These are phyloP conservation scores for Gortyna flavago DNA, from an alignment of 2,888 invertebrate species.

Conservation along the genomic window DNA sequence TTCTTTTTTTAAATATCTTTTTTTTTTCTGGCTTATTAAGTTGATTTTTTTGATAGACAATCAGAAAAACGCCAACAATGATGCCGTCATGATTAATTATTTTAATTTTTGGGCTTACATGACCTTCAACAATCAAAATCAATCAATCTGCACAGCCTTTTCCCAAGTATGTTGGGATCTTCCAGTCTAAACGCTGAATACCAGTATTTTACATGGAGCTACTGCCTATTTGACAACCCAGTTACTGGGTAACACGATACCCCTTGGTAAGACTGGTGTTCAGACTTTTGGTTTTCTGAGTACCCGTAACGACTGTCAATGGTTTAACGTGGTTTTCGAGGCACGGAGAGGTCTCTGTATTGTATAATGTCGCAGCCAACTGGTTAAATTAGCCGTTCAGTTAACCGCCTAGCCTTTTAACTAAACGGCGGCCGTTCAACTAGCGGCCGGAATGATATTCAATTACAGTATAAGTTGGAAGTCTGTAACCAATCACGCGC, in stretches of 20 bases:
- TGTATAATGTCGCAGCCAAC: too few relatives aligned
- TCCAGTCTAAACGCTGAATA: not conserved
- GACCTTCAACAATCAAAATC: not conserved
- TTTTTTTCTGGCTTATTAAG: not conserved
- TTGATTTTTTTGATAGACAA: not conserved
- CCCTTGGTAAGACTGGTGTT: not conserved
- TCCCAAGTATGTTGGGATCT: not conserved
- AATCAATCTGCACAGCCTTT: not conserved
- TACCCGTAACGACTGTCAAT: not conserved
- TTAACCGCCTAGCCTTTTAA: too few relatives aligned
- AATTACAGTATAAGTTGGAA: too few relatives aligned
- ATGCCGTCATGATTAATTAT: not conserved
- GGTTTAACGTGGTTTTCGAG: not conserved
- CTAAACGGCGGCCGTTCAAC: too few relatives aligned
- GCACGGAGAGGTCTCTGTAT: not conserved
- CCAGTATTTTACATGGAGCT: not conserved
- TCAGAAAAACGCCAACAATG: not conserved
- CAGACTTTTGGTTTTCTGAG: not conserved
- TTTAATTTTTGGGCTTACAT: not conserved
- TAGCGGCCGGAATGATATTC: too few relatives aligned
- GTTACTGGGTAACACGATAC: not conserved
- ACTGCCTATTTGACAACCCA: not conserved
- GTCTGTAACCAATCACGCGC: too few relatives aligned
- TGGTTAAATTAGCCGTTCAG: too few relatives aligned
- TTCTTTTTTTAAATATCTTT: not conserved